These are phyloP conservation scores for Ophion ventricosus DNA, from an alignment of 2,888 invertebrate species.

Conservation along the genomic window DNA sequence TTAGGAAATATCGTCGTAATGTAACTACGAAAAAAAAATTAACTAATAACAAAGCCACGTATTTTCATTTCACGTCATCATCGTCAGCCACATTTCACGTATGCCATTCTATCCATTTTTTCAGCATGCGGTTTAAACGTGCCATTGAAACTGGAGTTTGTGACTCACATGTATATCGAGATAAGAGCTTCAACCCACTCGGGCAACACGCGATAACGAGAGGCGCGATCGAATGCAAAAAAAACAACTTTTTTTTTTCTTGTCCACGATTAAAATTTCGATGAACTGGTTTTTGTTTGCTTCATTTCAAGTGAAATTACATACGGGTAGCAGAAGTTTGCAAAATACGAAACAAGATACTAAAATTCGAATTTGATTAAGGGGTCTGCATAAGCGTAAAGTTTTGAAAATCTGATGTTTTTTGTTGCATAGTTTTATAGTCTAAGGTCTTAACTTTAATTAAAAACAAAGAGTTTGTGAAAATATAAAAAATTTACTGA, in stretches of 20 bases:
- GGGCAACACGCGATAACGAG: constrained; percentile 6
- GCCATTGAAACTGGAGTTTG: constrained; percentile 2
- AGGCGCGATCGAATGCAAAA: background rate
- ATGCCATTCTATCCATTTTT: no score
- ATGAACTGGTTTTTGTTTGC: background rate
- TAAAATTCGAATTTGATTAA: background rate
- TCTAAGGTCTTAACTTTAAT: background rate
- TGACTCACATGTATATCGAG: constrained; percentile 22
- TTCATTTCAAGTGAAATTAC: background rate
- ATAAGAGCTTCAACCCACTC: background rate
- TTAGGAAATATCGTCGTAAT: constrained; percentile 4
- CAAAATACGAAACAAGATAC: background rate
- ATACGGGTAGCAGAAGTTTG: background rate
- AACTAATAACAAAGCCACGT: no score
- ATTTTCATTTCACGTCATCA: no score
- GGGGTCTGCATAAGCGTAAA: background rate
- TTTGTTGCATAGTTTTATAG: background rate
- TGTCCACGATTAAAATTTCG: background rate
- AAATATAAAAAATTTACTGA: no score
- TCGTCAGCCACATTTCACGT: no score
- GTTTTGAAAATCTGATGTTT: background rate
- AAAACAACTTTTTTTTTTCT: background rate
- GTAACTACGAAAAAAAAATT: background rate
- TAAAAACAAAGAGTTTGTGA: no score
- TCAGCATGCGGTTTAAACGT: constrained; percentile 10